A percentile compares a stretch with the other conserved stretches of the same genome.
Evolutionary conservation across 2,797 vertebrate genomes (phyloP).

Genomic region (Falco berigora): DNA sequence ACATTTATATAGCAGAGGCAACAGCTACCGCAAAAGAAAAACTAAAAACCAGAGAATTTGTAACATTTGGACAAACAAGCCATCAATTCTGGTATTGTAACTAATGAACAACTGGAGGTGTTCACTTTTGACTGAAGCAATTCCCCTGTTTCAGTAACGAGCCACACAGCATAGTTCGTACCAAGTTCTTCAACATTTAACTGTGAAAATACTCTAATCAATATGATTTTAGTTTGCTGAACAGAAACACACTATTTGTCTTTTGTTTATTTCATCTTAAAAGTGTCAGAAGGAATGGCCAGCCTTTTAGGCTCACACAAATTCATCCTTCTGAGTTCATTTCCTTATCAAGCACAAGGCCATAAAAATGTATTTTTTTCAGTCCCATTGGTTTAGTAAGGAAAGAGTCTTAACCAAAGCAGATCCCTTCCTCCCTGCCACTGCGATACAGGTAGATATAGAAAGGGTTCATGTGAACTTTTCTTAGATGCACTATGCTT

Average conservation of each 20-base stretch:
- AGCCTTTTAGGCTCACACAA: background rate
- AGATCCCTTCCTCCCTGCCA: background rate
- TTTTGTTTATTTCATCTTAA: background rate
- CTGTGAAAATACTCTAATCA: background rate
- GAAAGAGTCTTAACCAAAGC: background rate
- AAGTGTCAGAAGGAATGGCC: background rate
- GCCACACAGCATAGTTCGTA: background rate
- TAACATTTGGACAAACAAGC: slow-evolving; percentile 37
- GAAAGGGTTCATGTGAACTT: background rate
- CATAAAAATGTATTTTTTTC: background rate
- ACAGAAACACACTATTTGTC: background rate
- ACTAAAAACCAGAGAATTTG: slow-evolving; percentile 43
- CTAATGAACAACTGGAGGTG: slow-evolving; percentile 7
- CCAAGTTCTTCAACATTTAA: background rate
- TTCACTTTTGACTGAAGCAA: background rate
- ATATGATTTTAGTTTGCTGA: background rate
- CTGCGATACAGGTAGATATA: background rate
- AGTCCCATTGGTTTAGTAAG: background rate
- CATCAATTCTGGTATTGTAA: background rate
- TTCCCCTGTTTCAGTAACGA: background rate
- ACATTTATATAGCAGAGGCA: background rate
- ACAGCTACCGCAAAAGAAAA: slow-evolving; percentile 48
- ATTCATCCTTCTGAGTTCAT: background rate
- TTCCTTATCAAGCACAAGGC: background rate
- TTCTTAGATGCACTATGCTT: background rate